A percentile compares a stretch with the other conserved stretches of the same genome.
Evolutionary conservation across 2,113 vertebrate genomes (phyloP).

Genomic region (Rhadina sibilatrix): DNA sequence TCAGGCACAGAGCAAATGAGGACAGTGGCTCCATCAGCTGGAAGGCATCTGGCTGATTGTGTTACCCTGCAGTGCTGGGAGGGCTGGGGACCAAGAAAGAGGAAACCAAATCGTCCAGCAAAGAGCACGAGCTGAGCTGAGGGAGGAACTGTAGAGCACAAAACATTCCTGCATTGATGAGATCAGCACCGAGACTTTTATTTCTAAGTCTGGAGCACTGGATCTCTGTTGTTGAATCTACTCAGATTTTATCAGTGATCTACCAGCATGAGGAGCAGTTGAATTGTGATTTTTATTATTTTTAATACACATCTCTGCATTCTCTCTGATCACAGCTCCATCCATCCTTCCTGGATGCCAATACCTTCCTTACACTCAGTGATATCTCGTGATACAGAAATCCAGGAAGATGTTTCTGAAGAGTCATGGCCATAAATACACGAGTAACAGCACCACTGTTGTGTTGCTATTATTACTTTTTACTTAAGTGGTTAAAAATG

Average conservation of each 20-base stretch:
- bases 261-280: background rate
- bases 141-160: background rate
- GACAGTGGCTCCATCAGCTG: rapidly evolving
- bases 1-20: background rate
- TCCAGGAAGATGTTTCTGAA: background rate
- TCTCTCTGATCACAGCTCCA: background rate
- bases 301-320: background rate
- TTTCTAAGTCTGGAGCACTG: background rate
- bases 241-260: background rate
- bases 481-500: background rate
- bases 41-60: background rate
- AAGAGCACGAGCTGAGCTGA: background rate
- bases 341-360: background rate
- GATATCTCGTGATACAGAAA: background rate
- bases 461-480: background rate
- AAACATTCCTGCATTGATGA: background rate
- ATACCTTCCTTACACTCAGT: background rate
- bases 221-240: background rate
- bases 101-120: background rate
- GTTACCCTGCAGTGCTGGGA: rapidly evolving
- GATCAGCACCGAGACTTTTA: background rate
- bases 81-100: background rate
- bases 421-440: background rate
- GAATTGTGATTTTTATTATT: background rate
- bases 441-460: background rate